Percentiles rank a stretch among this genome's conserved stretches.
phyloP scores from a whole-genome alignment of 2,113 vertebrate species.

The Gallinago jamesoni region DNA sequence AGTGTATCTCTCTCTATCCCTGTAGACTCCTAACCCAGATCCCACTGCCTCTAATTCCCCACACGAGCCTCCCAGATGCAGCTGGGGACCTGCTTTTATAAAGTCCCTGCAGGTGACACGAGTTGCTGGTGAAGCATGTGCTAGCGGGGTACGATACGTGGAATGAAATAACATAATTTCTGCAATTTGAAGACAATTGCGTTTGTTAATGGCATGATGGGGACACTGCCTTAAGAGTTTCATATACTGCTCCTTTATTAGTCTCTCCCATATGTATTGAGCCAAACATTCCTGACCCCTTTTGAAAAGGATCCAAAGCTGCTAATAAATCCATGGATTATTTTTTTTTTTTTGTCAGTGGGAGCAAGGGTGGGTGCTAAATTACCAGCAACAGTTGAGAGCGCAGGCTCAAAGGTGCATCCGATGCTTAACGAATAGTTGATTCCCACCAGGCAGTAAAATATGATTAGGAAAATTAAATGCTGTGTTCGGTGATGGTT shows the following conservation, averaged over 20 bases:
- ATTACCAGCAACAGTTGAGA: background rate
- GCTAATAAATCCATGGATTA: background rate
- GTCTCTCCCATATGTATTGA: background rate
- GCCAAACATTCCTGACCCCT: background rate
- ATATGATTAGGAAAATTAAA: background rate
- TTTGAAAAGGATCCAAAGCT: background rate
- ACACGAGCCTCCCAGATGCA: background rate
- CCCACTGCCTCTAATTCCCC: background rate
- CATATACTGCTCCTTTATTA: background rate
- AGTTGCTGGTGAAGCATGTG: background rate
- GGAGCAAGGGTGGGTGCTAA: background rate
- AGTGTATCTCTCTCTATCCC: background rate
- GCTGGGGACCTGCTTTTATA: background rate
- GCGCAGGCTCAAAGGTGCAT: background rate
- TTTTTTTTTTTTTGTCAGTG: background rate
- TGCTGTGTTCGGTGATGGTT: background rate
- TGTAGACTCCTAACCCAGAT: constrained; percentile 9
- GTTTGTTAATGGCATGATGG: background rate
- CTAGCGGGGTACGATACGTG: fast-evolving
- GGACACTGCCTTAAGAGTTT: background rate
- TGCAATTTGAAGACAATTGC: background rate
- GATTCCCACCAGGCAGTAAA: background rate
- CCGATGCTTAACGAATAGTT: background rate
- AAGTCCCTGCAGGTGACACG: background rate
- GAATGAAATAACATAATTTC: background rate